Evolutionary conservation across 2,797 vertebrate species (phyloP), one percentile per base, ranked within the genome.

Genomic region (Urophycis tenuis): DNA sequence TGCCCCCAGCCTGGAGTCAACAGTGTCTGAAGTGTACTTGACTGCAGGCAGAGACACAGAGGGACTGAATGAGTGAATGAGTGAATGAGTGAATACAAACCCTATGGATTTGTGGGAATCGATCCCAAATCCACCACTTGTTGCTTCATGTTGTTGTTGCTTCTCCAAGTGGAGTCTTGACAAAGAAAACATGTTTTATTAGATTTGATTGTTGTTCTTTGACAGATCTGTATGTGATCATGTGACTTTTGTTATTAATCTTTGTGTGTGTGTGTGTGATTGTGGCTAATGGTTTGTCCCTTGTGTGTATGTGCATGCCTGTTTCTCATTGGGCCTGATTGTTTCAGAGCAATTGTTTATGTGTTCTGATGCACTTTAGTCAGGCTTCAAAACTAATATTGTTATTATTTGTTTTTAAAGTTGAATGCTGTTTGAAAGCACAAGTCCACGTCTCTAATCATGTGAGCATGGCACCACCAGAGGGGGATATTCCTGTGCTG

Each of bases 1-100:
- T 10, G 45, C 15, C 36, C 10, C 15, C 45, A 49, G 72, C 45
- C 73, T 75, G 79, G 72, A 82, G 84, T 80, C 81, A 80, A 84
- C 82, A 35, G 71, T 25, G 71, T 25, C 80, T 64, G 74, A 74
- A 82, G 67, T 71, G 67, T 71, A 70, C n/a, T 12, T 1, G 5
- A 36, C n/a, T 72, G 39, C 39, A 14, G 11, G 4, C 2, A 12
- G 39, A 15, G 39, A 41, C 11, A 12, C 39, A 78, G 72, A 75
- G 73, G 22, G 53, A 49, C 17, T 41, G 45, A 60, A 25, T 31
- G 53, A 49, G 45, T 41, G 45, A 60, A 25, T 31, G 53, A 49
- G 45, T 41, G 45, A 60, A 25, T 31, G 53, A 49, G 45, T 41
- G 45, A 60, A 25, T 31, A 4, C 29, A 5, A 15, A 70, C 67